Evolutionary conservation across 2,113 vertebrate species (phyloP), one percentile per base, ranked within the genome.

Genomic region (Mirounga angustirostris): DNA sequence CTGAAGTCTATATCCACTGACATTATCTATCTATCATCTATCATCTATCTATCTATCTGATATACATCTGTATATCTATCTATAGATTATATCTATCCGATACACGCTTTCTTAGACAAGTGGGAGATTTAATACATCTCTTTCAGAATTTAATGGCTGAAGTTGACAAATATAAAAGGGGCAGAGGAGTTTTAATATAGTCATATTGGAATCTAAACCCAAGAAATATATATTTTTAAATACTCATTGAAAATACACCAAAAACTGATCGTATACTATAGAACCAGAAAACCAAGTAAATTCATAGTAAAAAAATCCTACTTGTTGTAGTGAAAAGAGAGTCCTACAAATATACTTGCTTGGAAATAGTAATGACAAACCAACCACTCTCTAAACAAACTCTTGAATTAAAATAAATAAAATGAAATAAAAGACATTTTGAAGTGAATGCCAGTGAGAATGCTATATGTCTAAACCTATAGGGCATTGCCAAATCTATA

Each of bases 221-320:
- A 85, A 65, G 21, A 87, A 87, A 92, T 65, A 43, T 3, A 50
- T 10, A 90, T 90, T 87, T 95, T 96, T 19, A 78, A 71, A 69
- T 54, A 22, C 43, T 69, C 40, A 61, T 69, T 33, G 61, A 65
- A 87, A 87, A 92, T 11, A 65, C 33, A 43, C 5, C 43, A 65
- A 88, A 94, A 82, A 28, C 12, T 46, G 22, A 69, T 67, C 15
- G 56, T 14, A 30, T 46, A 24, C 19, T 36, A 33, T 18, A 69
- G 16, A 94, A 78, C 5, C 5, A 71, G 59, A 36, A 76, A 50
- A 50, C 56, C 22, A 22, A 63, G 12, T 73, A 73, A 40, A 73
- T 74, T 96, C 16, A 54, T 22, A 67, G 54, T 36, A 84, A 84
- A 79, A 79, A 33, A 65, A 76, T 52, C n/a, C 56, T 56, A 80